Evolutionary conservation across 2,888 invertebrate genomes (phyloP).

Genomic region (Resseliella maxima): DNA sequence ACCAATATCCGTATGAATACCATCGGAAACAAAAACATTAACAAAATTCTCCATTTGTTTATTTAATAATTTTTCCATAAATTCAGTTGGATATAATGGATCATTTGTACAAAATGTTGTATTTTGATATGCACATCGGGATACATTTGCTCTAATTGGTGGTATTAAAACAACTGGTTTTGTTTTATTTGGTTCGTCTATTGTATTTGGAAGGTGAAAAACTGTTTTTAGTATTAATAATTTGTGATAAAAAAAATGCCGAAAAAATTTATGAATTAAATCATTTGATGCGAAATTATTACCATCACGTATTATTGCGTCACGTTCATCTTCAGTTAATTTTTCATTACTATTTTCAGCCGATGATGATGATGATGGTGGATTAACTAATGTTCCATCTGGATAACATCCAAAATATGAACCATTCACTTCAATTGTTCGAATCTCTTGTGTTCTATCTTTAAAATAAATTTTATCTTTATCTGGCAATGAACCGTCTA

Average conservation of each 20-base stretch:
- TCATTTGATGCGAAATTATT: not conserved
- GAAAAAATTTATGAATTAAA: not conserved
- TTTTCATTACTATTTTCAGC: not conserved
- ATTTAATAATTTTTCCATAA: not conserved
- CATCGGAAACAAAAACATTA: not conserved
- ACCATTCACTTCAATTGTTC: conserved; percentile 15
- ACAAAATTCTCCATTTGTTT: not conserved
- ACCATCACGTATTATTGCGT: not conserved
- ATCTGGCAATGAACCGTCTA: not conserved
- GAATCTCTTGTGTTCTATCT: not conserved
- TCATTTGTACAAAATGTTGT: not conserved
- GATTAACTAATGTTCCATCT: not conserved
- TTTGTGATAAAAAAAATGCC: not conserved
- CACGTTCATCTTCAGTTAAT: not conserved
- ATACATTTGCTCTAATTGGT: not conserved
- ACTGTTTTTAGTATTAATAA: not conserved
- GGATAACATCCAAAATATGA: not conserved
- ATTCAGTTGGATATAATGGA: not conserved
- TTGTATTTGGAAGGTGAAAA: not conserved
- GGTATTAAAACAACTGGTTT: not conserved
- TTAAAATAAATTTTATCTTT: conserved; percentile 1
- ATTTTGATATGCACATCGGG: not conserved
- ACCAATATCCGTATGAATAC: not conserved
- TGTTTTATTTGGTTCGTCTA: not conserved
- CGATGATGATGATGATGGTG: not conserved